Base-by-base conservation (phyloP, 2,888 invertebrate genomes). In the Agyllia agylla region DNA sequence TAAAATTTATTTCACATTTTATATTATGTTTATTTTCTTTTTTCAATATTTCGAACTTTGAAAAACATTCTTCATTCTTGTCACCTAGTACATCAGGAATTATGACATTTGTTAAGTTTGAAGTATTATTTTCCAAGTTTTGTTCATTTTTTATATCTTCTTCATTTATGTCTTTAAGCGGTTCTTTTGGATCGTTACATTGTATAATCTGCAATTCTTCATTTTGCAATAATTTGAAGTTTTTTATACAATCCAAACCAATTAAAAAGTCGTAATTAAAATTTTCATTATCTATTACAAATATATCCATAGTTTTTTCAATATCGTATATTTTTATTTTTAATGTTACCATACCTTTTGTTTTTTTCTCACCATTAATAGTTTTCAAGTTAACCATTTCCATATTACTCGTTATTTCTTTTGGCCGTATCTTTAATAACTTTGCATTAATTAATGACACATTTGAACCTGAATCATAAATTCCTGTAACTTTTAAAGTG, bases 401-500 rank as follows among this genome's bases (percentile, higher is more conserved):
- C 8, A 57, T 24, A 11, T 57, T 57, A 57, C 20, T 20, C 9
- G 2, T 9, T 11, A 9, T 20, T 57, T 20, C 20, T 57, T 57
- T 57, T 11, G 20, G 20, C 20, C 2, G 2, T 57, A 57, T 57
- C 11, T 8, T 57, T 57, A 57, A 11, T 57, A 57, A 3, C 6
- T 57, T 57, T 20, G 57, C 57, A 11, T 57, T 57, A 3, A 57
- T 57, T 11, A 57, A 57, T 57, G 57, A 20, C 20, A 57, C 57
- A 57, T 57, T 57, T 20, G 57, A 57, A 20, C 20, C 57, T 9
- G 20, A 57, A 11, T 57, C 20, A 57, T 57, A 57, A 57, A 57
- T 57, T 17, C 49, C 49, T 17, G n/a, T n/a, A 57, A 89, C 82
- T 84, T 92, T 87, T 49, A 93, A 24, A 17, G 20, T 89, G 17